Evolutionary conservation across 1,140 invertebrate genomes (phyloP), one percentile per base, ranked within the genome.

Genomic region (Diabrotica undecimpunctata): DNA sequence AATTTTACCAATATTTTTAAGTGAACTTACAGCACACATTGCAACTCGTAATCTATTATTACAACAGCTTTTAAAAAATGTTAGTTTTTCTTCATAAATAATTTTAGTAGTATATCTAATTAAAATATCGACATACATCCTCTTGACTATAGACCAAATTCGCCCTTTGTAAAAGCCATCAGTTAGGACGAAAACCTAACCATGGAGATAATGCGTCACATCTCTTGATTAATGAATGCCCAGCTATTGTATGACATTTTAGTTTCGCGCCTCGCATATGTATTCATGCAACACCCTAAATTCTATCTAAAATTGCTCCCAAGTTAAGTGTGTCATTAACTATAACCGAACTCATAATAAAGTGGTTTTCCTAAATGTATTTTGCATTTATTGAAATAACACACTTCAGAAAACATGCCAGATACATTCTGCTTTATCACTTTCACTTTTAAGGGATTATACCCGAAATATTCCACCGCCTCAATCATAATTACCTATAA

Each of bases 201-300:
- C 36, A 36, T 35, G 8, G 55, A 68, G 69, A 70, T 70, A 70
- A 70, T 66, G 64, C 66, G 61, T 70, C 69, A 70, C 64, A 66
- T 65, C 69, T 54, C 64, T 62, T 70, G 69, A 70, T 70, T 70
- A 70, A 70, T 70, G 66, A 66, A 55, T 66, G 41, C 50, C 57
- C 58, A 64, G 66, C 66, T 54, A 68, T 67, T 70, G 67, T 69
- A 66, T 69, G 67, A 66, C 67, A 69, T 69, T 69, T 69, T 54
- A 66, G 60, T 66, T 58, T 66, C 63, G 57, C 66, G 59, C 65
- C 54, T 66, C 55, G 52, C 59, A 61, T 66, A 55, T 67, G 51
- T 67, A 67, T 62, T 54, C 65, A 66, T 66, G 63, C 58, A 55
- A 50, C 54, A 57, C 62, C 62, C 56, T 64, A 58, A 38, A 37